These are phyloP conservation scores for Peromyscus eremicus DNA, from an alignment of 2,797 vertebrate genomes.

Conservation along the genomic window DNA sequence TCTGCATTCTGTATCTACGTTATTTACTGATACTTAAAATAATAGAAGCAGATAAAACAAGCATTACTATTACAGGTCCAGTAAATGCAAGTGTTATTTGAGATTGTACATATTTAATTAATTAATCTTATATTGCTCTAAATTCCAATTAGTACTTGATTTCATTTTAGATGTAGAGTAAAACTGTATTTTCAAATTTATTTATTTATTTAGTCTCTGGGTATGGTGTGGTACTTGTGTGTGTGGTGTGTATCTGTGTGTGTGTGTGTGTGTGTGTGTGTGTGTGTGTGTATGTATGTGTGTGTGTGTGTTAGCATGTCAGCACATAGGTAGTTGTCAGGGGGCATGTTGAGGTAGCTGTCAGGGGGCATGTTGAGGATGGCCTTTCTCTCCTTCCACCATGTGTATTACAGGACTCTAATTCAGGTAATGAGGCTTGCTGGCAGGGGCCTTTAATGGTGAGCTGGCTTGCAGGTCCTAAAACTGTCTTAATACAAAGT, in stretches of 20 bases:
- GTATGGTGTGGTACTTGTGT: background rate
- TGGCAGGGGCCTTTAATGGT: background rate
- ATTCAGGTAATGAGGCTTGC: background rate
- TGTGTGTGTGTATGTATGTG: background rate
- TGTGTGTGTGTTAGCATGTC: background rate
- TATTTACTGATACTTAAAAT: slow-evolving; percentile 14
- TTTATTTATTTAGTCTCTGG: background rate
- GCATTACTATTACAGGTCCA: background rate
- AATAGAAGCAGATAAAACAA: background rate
- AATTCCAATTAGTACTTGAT: slow-evolving; percentile 34
- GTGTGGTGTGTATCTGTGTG: background rate
- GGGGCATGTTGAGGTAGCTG: background rate
- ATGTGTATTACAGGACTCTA: background rate
- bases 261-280: background rate
- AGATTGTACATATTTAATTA: background rate
- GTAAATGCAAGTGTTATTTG: slow-evolving; percentile 24
- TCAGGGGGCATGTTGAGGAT: background rate
- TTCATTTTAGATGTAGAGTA: background rate
- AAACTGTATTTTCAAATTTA: background rate
- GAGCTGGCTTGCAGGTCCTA: no score
- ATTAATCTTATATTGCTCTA: background rate
- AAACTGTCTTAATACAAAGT: background rate
- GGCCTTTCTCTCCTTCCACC: background rate
- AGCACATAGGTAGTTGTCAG: no score
- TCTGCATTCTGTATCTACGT: background rate